Conservation (phyloP, 2,113 vertebrate genomes). For the Barnardius zonarius region DNA sequence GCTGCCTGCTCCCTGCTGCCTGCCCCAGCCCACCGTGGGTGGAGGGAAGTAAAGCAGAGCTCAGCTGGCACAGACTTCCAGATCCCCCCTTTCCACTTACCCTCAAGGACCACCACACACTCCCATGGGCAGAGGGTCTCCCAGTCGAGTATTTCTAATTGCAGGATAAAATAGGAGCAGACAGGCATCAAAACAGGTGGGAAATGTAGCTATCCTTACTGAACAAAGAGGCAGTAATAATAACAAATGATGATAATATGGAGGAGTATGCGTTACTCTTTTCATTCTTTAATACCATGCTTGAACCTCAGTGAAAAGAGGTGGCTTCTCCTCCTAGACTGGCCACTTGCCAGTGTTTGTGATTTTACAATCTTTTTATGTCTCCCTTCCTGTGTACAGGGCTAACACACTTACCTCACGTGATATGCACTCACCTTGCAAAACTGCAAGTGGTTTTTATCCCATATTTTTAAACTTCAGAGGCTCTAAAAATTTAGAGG, state of each 20-base stretch:
- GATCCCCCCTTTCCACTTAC: neutral
- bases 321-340: neutral
- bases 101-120: too few species aligned
- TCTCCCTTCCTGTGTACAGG: neutral
- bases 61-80: accelerated
- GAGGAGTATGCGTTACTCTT: neutral
- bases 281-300: neutral
- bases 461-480: neutral
- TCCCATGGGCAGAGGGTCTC: neutral
- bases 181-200: neutral
- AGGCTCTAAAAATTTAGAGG: neutral
- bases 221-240: neutral
- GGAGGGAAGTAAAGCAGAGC: too few species aligned
- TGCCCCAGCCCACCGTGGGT: neutral
- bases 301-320: neutral
- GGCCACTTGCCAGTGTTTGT: neutral
- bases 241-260: neutral
- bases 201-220: neutral
- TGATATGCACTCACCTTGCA: neutral
- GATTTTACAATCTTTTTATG: neutral
- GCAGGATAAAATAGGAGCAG: neutral
- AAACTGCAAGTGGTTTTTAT: neutral
- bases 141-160: neutral
- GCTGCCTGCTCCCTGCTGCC: neutral
- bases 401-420: neutral